Evolutionary conservation across 2,888 invertebrate species (phyloP).

Genomic region (Microchrysa polita): DNA sequence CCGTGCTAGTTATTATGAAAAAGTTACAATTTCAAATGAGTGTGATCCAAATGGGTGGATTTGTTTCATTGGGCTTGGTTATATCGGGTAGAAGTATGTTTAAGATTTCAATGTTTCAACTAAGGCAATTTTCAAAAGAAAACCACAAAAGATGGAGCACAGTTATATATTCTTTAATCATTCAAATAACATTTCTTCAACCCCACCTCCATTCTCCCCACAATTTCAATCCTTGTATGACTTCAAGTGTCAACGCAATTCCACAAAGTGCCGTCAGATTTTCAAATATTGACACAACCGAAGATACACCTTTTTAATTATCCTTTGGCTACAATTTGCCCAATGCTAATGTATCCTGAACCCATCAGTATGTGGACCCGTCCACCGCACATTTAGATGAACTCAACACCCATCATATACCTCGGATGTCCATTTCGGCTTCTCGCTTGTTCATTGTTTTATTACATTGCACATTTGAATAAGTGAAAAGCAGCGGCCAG

Average conservation of each 20-base stretch:
- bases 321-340: slow-evolving; percentile 30
- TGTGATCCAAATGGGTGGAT: too few relatives aligned
- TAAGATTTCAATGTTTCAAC: too few relatives aligned
- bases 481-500: slow-evolving; percentile 29
- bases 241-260: slow-evolving; percentile 39
- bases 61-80: too few relatives aligned
- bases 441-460: slow-evolving; percentile 42
- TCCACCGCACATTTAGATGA: slow-evolving; percentile 22
- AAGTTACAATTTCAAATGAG: too few relatives aligned
- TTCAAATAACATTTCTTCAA: too few relatives aligned
- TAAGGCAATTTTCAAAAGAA: too few relatives aligned
- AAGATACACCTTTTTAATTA: slow-evolving; percentile 43
- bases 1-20: too few relatives aligned
- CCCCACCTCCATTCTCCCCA: too few relatives aligned
- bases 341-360: neutral
- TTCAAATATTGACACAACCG: slow-evolving; percentile 38
- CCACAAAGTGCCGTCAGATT: slow-evolving; percentile 39
- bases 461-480: slow-evolving; percentile 44
- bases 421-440: slow-evolving; percentile 34
- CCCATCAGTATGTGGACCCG: neutral
- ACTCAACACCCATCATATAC: too few relatives aligned
- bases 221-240: neutral
- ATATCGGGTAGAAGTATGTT: too few relatives aligned
- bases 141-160: too few relatives aligned
- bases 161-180: too few relatives aligned